Evolutionary conservation across 2,888 invertebrate species (phyloP), one percentile per base, ranked within the genome.

Genomic region (Strigamia crassipes): DNA sequence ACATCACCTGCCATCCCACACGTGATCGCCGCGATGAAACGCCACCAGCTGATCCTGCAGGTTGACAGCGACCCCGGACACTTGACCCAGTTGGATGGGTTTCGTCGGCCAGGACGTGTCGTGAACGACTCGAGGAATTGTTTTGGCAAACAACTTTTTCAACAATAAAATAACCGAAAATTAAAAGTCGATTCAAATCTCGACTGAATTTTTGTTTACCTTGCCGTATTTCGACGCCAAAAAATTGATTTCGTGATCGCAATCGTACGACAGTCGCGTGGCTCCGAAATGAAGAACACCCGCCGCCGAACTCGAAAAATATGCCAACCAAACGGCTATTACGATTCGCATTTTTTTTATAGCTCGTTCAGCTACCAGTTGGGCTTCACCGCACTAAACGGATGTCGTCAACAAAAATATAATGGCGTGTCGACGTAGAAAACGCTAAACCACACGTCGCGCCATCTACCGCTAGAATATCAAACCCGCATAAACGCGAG

Each of bases 61-160:
- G 88, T 95, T 94, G 51, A 95, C 93, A 12, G 94, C 92, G n/a
- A 97, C 92, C 10, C 94, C 94, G 41, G 93, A 92, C 83, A 96
- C 92, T 89, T 96, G 94, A 5, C 96, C 96, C 42, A 96, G 90
- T 41, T 83, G 82, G 8, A 84, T 66, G 9, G 82, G 83, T 10
- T 85, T 86, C 9, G 86, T 79, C 27, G 82, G 56, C 83, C 83
- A 82, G 0, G 10, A 31, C 15, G 73, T 1, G 15, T 73, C 31
- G 12, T 73, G 73, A 4, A 31, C 73, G 27, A 31, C 3, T 31
- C 27, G 27, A 1, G 73, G 73, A 12, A 73, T n/a, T 27, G 31
- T 0, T 73, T 27, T 23, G 31, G 31, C 73, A 1, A 73, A 31
- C n/a, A 31, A 27, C 73, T 73, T 12, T 5, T 10, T 27, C 23